These are phyloP conservation scores for Cryptocephalus primarius DNA, from an alignment of 2,888 invertebrate genomes.

Conservation along the genomic window DNA sequence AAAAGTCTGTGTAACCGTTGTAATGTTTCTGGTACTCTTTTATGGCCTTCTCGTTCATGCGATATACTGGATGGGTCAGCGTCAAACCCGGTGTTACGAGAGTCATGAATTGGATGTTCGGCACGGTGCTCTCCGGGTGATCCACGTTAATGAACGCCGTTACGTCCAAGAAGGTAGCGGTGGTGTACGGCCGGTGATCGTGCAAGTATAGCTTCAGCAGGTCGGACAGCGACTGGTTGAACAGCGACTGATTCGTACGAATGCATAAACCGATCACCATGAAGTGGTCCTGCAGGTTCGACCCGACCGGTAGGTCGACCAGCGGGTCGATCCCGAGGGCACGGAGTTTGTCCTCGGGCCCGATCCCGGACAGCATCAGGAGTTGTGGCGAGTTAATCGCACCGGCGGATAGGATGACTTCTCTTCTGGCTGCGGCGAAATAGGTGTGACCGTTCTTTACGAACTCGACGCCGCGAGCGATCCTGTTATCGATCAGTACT, in stretches of 20 bases:
- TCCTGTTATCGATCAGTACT: constrained; percentile 3
- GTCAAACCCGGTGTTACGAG: not conserved
- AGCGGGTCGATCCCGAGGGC: constrained; percentile 2
- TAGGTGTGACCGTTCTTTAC: constrained; percentile 45
- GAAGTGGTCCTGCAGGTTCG: constrained; percentile 7
- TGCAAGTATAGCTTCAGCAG: not conserved
- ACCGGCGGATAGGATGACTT: constrained; percentile 49
- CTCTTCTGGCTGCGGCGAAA: constrained; percentile 50
- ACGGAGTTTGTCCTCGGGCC: constrained; percentile 4
- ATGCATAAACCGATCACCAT: not conserved
- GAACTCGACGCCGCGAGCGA: constrained; percentile 6
- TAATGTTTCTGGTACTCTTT: too few species aligned
- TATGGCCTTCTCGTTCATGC: too few species aligned
- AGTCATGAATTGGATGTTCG: not conserved
- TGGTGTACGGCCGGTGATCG: not conserved
- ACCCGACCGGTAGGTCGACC: constrained; percentile 7
- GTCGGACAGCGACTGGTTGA: not conserved
- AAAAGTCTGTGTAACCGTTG: constrained; percentile 6
- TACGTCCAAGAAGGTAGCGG: not conserved
- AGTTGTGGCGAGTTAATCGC: constrained; percentile 7
- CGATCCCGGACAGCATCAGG: constrained; percentile 10
- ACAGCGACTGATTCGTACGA: constrained; percentile 2
- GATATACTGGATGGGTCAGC: too few species aligned
- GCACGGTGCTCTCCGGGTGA: not conserved
- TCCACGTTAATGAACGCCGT: not conserved